Conservation (phyloP, 2,888 invertebrate genomes). For the Daptonema setosum region DNA sequence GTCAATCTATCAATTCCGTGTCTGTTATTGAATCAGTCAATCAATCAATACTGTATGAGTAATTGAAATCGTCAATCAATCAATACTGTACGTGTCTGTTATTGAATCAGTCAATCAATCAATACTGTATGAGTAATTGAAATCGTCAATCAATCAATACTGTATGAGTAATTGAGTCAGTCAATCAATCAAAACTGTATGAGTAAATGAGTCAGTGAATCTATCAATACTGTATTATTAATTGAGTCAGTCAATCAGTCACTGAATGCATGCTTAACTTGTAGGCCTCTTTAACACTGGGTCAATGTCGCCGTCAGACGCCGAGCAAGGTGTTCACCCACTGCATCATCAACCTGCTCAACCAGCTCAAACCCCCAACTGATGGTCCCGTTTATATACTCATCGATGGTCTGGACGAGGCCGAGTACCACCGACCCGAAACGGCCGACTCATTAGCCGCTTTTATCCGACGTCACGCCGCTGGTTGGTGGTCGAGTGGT, state of each 20-base stretch:
- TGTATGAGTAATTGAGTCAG: too few species aligned
- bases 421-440: constrained; percentile 81
- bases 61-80: not conserved
- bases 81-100: too few species aligned
- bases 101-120: not conserved
- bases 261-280: too few species aligned
- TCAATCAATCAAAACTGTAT: too few species aligned
- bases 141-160: too few species aligned
- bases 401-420: constrained; percentile 78
- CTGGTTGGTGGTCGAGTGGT: constrained; percentile 12
- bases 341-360: constrained; percentile 15
- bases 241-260: too few species aligned
- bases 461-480: constrained; percentile 56
- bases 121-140: not conserved
- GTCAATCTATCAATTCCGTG: too few species aligned
- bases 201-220: too few species aligned
- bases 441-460: constrained; percentile 77
- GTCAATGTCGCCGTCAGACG: not conserved
- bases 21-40: too few species aligned
- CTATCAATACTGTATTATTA: too few species aligned
- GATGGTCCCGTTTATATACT: constrained; percentile 37
- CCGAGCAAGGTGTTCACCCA: constrained; percentile 11
- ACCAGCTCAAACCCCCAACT: constrained; percentile 5
- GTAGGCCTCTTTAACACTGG: too few species aligned
- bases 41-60: not conserved